A percentile compares a stretch with the other conserved stretches of the same genome.
Evolutionary conservation across 2,888 invertebrate species (phyloP).

Genomic region (Acrocera orbiculus): DNA sequence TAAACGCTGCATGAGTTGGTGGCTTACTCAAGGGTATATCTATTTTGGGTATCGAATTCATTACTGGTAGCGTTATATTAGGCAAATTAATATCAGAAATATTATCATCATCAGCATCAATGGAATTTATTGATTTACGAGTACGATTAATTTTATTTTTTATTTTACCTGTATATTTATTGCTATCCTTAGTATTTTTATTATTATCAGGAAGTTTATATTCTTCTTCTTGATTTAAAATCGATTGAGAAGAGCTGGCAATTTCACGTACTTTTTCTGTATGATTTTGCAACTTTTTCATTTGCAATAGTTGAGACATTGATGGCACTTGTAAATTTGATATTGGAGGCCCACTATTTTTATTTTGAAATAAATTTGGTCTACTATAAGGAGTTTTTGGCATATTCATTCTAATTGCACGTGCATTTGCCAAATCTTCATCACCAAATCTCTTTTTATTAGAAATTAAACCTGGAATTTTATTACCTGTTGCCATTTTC

Average conservation of each 20-base stretch:
- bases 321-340: constrained; percentile 38
- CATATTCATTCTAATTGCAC: constrained; percentile 17
- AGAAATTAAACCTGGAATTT: constrained; percentile 12
- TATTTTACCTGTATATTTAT: constrained; percentile 15
- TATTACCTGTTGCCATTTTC: constrained; percentile 42
- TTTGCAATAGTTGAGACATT: constrained; percentile 42
- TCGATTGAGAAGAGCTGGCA: constrained; percentile 24
- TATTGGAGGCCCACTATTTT: background rate
- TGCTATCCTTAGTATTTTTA: constrained; percentile 5
- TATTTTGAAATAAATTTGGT: constrained; percentile 11
- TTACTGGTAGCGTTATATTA: constrained; percentile 27
- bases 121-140: constrained; percentile 15
- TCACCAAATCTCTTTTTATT: constrained; percentile 18
- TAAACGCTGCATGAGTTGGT: background rate
- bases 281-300: constrained; percentile 41
- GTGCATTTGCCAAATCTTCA: constrained; percentile 16
- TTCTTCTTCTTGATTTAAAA: constrained; percentile 11
- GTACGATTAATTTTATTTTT: constrained; percentile 14
- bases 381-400: constrained; percentile 19
- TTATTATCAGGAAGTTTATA: constrained; percentile 15
- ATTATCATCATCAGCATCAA: constrained; percentile 30
- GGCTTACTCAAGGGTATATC: constrained; percentile 19
- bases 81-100: constrained; percentile 35
- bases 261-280: constrained; percentile 39
- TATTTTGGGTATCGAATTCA: constrained; percentile 26